Base-by-base conservation (phyloP, 2,888 invertebrate species). In the Cheilosia scutellata region DNA sequence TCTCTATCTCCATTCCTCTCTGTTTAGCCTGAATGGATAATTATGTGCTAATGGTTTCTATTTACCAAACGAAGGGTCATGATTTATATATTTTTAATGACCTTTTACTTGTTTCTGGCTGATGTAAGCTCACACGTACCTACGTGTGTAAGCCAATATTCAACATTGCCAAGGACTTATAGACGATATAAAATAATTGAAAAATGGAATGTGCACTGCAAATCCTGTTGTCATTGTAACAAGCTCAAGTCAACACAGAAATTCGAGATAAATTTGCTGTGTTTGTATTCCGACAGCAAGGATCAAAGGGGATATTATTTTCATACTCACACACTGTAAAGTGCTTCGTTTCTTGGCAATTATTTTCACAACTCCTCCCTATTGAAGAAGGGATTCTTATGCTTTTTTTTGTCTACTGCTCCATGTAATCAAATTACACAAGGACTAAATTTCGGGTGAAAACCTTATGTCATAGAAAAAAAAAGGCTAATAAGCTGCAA, bases 61-160 rank as follows among this genome's bases (percentile, higher is more conserved):
- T 84, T 75, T 84, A 79, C 70, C 84, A 60, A 65, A 47, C 79
- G 65, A 80, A 80, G 65, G 75, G 84, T 75, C 75, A 71, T 84
- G 84, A 84, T 84, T 84, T 84, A 84, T 84, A 80, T 55, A 84
- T 76, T 80, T 84, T 84, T 84, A 84, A 84, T 80, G 79, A 66
- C 75, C 57, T 51, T 71, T 11, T 4, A 11, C 37, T 37, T 31
- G 31, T 6, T 2, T 53, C 70, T 65, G 33, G 27, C 51, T 20
- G 16, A 20, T 44, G 20, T 20, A 2, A 20, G 20, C 20, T 27
- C 44, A 13, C 4, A 58, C 31, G 13, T 2, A n/a, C 29, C 9
- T 42, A 51, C 16, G 49, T 27, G 11, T 20, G 2, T 20, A 37
- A 63, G 49, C 71, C 74, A 75, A 84, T 84, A 84, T 80, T 71